Base-by-base conservation (phyloP, 2,888 invertebrate species). In the Thyatira batis region DNA sequence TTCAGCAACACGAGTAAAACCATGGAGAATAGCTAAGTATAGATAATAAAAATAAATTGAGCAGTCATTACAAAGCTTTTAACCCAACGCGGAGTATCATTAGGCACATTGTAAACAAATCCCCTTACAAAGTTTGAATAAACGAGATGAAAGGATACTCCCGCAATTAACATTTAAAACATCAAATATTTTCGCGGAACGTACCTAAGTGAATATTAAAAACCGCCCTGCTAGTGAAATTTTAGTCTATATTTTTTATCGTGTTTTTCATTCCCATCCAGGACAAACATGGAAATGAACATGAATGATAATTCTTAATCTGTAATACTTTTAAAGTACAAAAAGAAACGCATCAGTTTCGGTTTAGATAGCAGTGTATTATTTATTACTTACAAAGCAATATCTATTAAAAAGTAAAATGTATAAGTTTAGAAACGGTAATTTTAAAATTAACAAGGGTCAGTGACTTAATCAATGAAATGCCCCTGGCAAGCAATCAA, bases 41-140 rank as follows among this genome's bases (percentile, higher is more conserved):
- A 48, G 17, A 27, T 69, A 59, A 58, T 65, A 71, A 78, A 73
- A 69, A 67, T 60, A 69, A 76, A 77, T 79, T 72, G 76, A 75
- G 69, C 67, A 73, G 71, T 76, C 67, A 80, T 79, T 76, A 76
- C 70, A 76, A 77, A 76, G 74, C 73, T 78, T 79, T 80, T 76
- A 82, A 73, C 73, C 65, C 64, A 57, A 70, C 65, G 65, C 64
- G 63, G 62, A 73, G 73, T 68, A 76, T 79, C 82, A 82, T 82
- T 82, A 81, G 71, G 70, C 71, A 71, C 76, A 81, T 74, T 79
- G 79, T 78, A 82, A 81, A 82, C 81, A 83, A 82, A 83, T 80
- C 73, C 76, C 59, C 67, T 70, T 67, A 71, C 74, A 73, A 77
- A 80, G 74, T 80, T 81, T 73, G 69, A 67, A 78, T 77, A 76